These are phyloP conservation scores for Colossoma macropomum DNA, from an alignment of 2,113 vertebrate species.

Conservation along the genomic window DNA sequence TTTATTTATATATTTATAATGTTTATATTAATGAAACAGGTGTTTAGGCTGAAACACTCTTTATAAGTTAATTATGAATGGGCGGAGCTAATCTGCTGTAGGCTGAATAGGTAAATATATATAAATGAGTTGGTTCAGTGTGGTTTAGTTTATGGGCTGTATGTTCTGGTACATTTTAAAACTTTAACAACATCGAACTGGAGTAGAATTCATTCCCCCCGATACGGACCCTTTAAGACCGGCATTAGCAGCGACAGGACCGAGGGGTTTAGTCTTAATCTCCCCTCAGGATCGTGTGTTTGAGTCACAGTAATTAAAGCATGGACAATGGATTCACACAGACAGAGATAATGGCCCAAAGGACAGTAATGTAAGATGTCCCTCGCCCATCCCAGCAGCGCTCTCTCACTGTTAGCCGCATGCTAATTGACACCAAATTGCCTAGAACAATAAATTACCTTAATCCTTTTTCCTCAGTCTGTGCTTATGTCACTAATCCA, in stretches of 20 bases:
- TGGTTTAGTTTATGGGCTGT: no score
- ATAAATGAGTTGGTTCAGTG: no score
- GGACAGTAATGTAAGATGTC: not conserved
- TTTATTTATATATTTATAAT: no score
- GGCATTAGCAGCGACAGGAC: not conserved
- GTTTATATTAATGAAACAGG: no score
- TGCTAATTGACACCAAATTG: not conserved
- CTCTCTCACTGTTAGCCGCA: not conserved
- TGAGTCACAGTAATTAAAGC: not conserved
- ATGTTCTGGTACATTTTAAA: no score
- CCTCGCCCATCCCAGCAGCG: not conserved
- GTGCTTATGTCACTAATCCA: slow-evolving; percentile 2
- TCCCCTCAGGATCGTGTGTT: slow-evolving; percentile 5
- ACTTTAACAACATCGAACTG: no score
- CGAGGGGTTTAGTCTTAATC: not conserved
- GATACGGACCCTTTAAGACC: no score
- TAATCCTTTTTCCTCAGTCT: not conserved
- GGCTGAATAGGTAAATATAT: no score
- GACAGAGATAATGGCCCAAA: not conserved
- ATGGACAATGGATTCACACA: not conserved
- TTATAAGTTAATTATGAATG: no score
- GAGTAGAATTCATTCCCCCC: no score
- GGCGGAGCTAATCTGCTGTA: no score
- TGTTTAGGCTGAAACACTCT: no score
- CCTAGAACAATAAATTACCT: slow-evolving; percentile 14